A percentile compares a stretch with the other conserved stretches of the same genome.
Conservation (phyloP, 2,888 invertebrate species). For the Microctonus hyperodae region DNA sequence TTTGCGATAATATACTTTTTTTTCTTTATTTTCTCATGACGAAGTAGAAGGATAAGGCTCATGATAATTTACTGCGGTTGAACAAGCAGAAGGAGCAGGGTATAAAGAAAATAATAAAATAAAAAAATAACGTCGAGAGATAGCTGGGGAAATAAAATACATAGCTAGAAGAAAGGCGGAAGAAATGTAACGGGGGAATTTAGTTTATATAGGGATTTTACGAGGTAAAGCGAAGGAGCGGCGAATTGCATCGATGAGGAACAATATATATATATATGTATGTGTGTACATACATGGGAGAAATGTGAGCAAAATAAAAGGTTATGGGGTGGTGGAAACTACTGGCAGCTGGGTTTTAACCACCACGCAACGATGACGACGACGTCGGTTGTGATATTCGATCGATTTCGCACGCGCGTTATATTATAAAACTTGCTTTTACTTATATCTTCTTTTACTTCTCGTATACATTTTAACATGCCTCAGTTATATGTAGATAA, state of each 20-base stretch:
- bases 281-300: too few species aligned
- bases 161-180: not conserved
- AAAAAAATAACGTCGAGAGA: not conserved
- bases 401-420: not conserved
- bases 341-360: constrained; percentile 6
- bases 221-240: not conserved
- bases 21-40: not conserved
- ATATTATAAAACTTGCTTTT: not conserved
- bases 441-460: not conserved
- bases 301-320: too few species aligned
- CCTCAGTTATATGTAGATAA: too few species aligned
- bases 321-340: not conserved
- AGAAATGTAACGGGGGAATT: not conserved
- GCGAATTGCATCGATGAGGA: not conserved
- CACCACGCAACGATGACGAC: not conserved
- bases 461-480: not conserved
- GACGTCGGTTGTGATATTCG: not conserved
- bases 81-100: not conserved
- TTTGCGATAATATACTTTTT: constrained; percentile 14
- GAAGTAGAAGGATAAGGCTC: constrained; percentile 9
- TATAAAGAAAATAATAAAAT: not conserved
- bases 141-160: not conserved
- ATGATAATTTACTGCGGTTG: constrained; percentile 5
- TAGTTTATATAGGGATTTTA: constrained; percentile 6
- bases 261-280: not conserved